These are phyloP conservation scores for Pseudorasbora parva DNA, from an alignment of 2,113 vertebrate genomes.

Conservation along the genomic window DNA sequence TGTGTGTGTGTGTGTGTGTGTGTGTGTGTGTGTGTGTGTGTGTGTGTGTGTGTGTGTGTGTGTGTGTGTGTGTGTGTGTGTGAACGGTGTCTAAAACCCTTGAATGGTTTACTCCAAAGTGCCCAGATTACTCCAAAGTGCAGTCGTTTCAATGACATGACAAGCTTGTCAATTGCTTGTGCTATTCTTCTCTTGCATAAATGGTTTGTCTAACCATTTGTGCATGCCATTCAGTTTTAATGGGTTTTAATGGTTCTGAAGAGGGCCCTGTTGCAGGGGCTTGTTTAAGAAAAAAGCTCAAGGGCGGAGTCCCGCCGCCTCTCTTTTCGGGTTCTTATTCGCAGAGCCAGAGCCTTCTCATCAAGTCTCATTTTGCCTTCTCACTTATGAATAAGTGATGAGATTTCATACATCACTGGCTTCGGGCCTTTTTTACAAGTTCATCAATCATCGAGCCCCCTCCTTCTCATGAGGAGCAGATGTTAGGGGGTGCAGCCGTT, in stretches of 20 bases:
- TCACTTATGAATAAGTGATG: slow-evolving; percentile 58
- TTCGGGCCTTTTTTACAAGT: slow-evolving; percentile 53
- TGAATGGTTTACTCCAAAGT: slow-evolving; percentile 37
- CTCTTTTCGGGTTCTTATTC: slow-evolving; percentile 19
- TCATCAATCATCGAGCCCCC: slow-evolving; percentile 58
- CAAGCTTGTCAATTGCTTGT: slow-evolving; percentile 36
- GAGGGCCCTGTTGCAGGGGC: slow-evolving; percentile 53
- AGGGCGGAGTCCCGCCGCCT: slow-evolving; percentile 54
- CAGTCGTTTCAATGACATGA: slow-evolving; percentile 47
- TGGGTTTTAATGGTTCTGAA: slow-evolving; percentile 60
- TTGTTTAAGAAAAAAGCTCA: slow-evolving; percentile 56
- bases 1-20: too few species aligned
- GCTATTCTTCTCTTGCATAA: slow-evolving; percentile 42
- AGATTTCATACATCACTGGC: slow-evolving; percentile 60
- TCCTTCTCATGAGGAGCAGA: slow-evolving; percentile 42
- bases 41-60: too few species aligned
- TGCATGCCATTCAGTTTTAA: slow-evolving; percentile 55
- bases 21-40: neutral
- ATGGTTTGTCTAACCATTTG: slow-evolving; percentile 42
- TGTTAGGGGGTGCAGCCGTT: slow-evolving; percentile 42
- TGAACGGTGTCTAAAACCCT: neutral
- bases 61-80: too few species aligned
- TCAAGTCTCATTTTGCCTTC: slow-evolving; percentile 5
- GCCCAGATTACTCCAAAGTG: slow-evolving; percentile 49
- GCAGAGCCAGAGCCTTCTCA: neutral